Evolutionary conservation across 1,140 invertebrate genomes (phyloP).

Genomic region (Drosophila sproati): DNA sequence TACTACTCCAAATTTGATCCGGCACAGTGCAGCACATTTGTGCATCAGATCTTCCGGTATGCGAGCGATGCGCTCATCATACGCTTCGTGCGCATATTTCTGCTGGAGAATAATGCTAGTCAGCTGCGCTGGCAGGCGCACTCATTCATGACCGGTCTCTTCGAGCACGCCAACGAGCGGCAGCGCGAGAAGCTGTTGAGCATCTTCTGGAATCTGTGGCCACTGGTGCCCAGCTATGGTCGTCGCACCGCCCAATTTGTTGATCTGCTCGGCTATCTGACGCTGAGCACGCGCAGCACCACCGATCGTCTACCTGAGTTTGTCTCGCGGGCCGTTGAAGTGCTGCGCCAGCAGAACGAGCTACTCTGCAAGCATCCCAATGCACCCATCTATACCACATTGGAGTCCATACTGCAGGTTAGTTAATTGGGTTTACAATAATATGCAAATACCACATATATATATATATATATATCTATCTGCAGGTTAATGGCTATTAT

Average conservation of each 20-base stretch:
- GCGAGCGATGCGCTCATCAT: constrained; percentile 89
- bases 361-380: constrained; percentile 96
- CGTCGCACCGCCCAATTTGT: constrained; percentile 98
- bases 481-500: constrained; percentile 95
- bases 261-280: constrained; percentile 97
- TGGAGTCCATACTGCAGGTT: constrained; percentile 94
- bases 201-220: constrained; percentile 96
- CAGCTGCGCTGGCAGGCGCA: constrained; percentile 98
- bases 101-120: constrained; percentile 96
- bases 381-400: constrained; percentile 95
- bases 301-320: constrained; percentile 88
- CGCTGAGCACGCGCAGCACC: constrained; percentile 89
- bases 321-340: constrained; percentile 93
- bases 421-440: not conserved
- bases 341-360: constrained; percentile 94
- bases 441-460: not conserved
- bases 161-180: constrained; percentile 91
- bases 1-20: constrained; percentile 89
- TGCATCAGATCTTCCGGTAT: constrained; percentile 90
- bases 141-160: constrained; percentile 92
- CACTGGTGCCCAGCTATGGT: constrained; percentile 94
- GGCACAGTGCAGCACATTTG: constrained; percentile 88
- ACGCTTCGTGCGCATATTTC: constrained; percentile 95
- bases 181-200: constrained; percentile 93
- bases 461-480: not conserved